Evolutionary conservation across 2,888 invertebrate species (phyloP), one percentile per base, ranked within the genome.

Genomic region (Itoplectis maculator): DNA sequence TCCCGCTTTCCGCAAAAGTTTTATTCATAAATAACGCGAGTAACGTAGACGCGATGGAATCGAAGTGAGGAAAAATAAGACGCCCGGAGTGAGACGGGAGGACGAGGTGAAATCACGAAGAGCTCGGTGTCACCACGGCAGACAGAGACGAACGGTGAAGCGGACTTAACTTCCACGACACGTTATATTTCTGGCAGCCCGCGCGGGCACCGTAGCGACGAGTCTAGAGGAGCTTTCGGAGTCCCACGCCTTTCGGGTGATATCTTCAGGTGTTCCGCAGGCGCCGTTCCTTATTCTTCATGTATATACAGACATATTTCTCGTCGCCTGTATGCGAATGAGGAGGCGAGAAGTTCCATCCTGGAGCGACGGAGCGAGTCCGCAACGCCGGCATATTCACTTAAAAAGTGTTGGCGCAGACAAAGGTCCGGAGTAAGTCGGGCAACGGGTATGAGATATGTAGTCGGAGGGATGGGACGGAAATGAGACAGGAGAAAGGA

Each of bases 371-470:
- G 29, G 29, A 49, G 79, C 70, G 13, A 79, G 74, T 56, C 73
- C 70, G 40, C 65, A 47, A 59, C 72, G 74, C 63, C 69, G 70
- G 83, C 86, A 86, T 84, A 85, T 85, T 86, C 85, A 79, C 82
- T 84, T 78, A 83, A 79, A 81, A 85, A 85, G 79, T 83, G 82
- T 79, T 74, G 77, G 82, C 78, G 78, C 61, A 81, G 82, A 79
- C 79, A 82, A 76, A 82, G 79, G 79, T 76, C 63, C 76, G 66
- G 78, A 80, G 78, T 72, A 56, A 79, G 51, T 49, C 51, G 65
- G 35, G 63, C 40, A 61, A 63, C 56, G n/a, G 45, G 54, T 37
- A 35, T 45, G 45, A 47, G 63, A 59, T 75, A 81, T 61, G 69
- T 75, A 54, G 54, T 20, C 11, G 61, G 65, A 54, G 23, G 2